phyloP scores from a whole-genome alignment of 2,888 invertebrate species.

The Papilio elwesi region DNA sequence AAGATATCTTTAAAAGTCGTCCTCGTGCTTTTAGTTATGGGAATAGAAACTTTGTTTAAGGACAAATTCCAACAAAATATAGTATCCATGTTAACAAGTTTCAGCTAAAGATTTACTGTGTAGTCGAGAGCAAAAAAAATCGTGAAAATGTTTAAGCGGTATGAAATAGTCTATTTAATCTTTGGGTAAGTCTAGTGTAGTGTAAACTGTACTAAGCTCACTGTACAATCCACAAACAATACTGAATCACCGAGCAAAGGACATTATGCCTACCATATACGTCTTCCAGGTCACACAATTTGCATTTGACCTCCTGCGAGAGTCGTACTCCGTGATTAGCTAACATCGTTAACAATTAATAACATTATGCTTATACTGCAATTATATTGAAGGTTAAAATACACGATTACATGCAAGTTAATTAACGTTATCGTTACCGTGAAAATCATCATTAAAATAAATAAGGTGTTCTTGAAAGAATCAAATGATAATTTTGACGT shows the following conservation, averaged over 20 bases:
- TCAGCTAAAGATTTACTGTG: background rate
- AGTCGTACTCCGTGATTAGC: constrained; percentile 25
- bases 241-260: constrained; percentile 31
- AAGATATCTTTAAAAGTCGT: constrained; percentile 15
- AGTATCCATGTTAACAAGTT: background rate
- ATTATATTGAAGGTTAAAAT: constrained; percentile 34
- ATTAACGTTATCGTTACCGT: constrained; percentile 21
- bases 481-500: constrained; percentile 20
- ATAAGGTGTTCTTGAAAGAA: constrained; percentile 6
- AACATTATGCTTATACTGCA: constrained; percentile 26
- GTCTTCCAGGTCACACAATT: constrained; percentile 34
- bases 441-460: constrained; percentile 6
- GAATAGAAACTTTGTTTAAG: constrained; percentile 1
- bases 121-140: background rate
- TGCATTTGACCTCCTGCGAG: constrained; percentile 35
- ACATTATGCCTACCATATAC: constrained; percentile 33
- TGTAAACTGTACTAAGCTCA: background rate
- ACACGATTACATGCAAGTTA: constrained; percentile 21
- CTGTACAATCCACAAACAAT: constrained; percentile 9
- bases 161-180: background rate
- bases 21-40: background rate
- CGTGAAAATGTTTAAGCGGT: background rate
- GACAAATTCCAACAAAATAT: background rate
- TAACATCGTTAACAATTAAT: constrained; percentile 33
- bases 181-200: too few species aligned